Percentiles rank a stretch among this genome's conserved stretches.
Conservation (phyloP, 1,140 invertebrate genomes). For the Papilio polytes region DNA sequence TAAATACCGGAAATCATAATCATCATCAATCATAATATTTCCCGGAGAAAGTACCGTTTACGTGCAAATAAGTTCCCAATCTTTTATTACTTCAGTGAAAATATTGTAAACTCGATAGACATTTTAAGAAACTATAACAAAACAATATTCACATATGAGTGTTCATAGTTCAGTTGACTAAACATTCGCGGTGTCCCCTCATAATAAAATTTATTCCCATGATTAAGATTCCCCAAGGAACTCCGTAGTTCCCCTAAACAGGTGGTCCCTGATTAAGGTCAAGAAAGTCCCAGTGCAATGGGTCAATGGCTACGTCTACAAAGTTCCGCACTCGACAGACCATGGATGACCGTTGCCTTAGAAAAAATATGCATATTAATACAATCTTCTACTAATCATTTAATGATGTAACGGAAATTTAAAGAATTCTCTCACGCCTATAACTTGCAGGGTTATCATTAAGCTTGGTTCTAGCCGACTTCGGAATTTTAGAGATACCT, state of each 20-base stretch:
- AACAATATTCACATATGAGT: not conserved
- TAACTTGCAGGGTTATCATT: not conserved
- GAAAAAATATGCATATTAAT: constrained; percentile 45
- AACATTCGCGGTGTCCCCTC: constrained; percentile 42
- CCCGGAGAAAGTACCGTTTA: too few relatives aligned
- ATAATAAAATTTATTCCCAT: constrained; percentile 68
- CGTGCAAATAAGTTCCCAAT: not conserved
- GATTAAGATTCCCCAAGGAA: constrained; percentile 73
- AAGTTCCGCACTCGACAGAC: constrained; percentile 59
- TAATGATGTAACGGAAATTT: constrained; percentile 8
- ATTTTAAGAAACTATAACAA: not conserved
- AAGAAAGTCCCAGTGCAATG: constrained; percentile 74
- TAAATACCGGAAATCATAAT: not conserved
- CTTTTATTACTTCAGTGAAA: not conserved
- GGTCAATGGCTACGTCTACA: constrained; percentile 60
- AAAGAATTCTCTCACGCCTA: not conserved
- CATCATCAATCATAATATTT: too few relatives aligned
- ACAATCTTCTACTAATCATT: constrained; percentile 17
- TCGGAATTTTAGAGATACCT: too few relatives aligned
- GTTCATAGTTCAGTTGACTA: constrained; percentile 26
- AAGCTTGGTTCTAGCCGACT: not conserved
- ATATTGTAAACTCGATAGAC: not conserved
- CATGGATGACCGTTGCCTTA: constrained; percentile 68
- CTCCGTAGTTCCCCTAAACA: constrained; percentile 59
- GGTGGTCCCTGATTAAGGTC: constrained; percentile 75